phyloP scores from a whole-genome alignment of 2,888 invertebrate species.

The Nudaria mundana region DNA sequence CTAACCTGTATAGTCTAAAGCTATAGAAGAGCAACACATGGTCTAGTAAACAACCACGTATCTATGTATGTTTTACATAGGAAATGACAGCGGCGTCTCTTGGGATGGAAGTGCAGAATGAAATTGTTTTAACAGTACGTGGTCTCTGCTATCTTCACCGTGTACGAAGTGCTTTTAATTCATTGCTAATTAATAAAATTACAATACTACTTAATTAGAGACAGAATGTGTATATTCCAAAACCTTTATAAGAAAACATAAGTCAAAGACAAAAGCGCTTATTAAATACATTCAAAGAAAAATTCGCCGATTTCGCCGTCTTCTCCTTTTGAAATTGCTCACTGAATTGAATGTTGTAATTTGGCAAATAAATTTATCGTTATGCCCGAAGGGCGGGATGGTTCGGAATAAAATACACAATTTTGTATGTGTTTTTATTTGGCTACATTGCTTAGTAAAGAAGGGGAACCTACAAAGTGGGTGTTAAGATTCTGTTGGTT shows the following conservation, averaged over 20 bases:
- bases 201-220: background rate
- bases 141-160: too few species aligned
- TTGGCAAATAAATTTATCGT: conserved; percentile 39
- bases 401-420: conserved; percentile 19
- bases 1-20: too few species aligned
- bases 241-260: conserved; percentile 18
- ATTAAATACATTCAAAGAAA: conserved; percentile 18
- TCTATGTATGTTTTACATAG: too few species aligned
- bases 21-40: too few species aligned
- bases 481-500: too few species aligned
- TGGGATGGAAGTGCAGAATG: too few species aligned
- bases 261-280: conserved; percentile 16
- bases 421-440: conserved; percentile 26
- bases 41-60: too few species aligned
- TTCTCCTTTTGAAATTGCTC: conserved; percentile 25
- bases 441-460: conserved; percentile 12
- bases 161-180: background rate
- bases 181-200: too few species aligned
- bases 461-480: conserved; percentile 4
- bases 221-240: conserved; percentile 4
- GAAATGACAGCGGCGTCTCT: too few species aligned
- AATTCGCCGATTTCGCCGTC: conserved; percentile 6
- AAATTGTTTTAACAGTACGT: too few species aligned
- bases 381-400: conserved; percentile 16
- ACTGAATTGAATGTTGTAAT: conserved; percentile 36